phyloP scores from a whole-genome alignment of 2,797 vertebrate genomes.

The Clarias laeviceps region DNA sequence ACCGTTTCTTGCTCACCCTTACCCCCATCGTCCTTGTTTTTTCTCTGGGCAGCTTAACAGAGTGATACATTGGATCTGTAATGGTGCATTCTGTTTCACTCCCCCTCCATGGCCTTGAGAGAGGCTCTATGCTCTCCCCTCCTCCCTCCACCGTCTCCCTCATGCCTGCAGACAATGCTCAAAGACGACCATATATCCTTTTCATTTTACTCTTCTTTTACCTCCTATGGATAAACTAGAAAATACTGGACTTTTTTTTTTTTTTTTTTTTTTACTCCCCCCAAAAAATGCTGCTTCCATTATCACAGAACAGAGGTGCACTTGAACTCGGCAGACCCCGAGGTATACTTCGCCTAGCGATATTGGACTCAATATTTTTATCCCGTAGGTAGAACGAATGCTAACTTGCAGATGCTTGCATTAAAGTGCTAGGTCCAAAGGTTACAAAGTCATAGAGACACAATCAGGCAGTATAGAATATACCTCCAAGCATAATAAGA shows the following conservation, averaged over 20 bases:
- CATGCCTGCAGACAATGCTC: constrained; percentile 52
- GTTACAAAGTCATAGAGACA: constrained; percentile 34
- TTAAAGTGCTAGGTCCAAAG: constrained; percentile 21
- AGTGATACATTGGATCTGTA: constrained; percentile 25
- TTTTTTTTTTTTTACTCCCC: not conserved
- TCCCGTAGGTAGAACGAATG: not conserved
- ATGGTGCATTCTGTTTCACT: constrained; percentile 45
- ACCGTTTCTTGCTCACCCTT: not conserved
- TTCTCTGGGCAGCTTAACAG: not conserved
- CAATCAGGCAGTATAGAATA: constrained; percentile 31
- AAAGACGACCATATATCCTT: constrained; percentile 37
- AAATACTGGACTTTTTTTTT: not conserved
- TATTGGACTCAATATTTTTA: constrained; percentile 10
- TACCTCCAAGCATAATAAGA: constrained; percentile 32
- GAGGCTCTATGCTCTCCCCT: constrained; percentile 60
- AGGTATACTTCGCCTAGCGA: not conserved
- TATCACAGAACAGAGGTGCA: not conserved
- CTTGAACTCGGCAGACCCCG: constrained; percentile 5
- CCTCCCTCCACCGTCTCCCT: constrained; percentile 55
- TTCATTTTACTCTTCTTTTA: not conserved
- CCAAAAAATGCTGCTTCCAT: not conserved
- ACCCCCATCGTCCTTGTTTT: not conserved
- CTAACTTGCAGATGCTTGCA: constrained; percentile 11
- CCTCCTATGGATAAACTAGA: not conserved
- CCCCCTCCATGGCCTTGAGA: constrained; percentile 69